Base-by-base conservation (phyloP, 2,797 vertebrate genomes). In the Trematomus bernacchii region DNA sequence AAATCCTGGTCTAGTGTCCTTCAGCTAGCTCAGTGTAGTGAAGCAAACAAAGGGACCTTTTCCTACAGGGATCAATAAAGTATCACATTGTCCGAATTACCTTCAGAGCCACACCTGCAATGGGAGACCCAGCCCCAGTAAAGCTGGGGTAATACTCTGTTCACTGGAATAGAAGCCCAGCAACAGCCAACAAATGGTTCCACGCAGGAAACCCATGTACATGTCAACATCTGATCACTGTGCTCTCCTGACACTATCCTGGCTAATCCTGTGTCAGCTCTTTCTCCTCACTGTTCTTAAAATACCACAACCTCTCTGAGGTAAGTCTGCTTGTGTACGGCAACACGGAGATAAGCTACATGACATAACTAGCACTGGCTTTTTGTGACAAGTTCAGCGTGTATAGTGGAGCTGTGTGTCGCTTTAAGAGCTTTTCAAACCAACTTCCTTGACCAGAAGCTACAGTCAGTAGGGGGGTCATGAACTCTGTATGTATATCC, bases 231-330 rank as follows among this genome's bases (percentile, higher is more conserved):
- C 48, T 63, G 73, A 80, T 86, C 63, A 10, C 64, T 11, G 50
- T 1, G 10, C 80, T 79, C 63, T 62, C 62, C 73, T 75, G 71
- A 78, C 64, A 65, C 80, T 88, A 72, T 85, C 47, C 13, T n/a
- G 84, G 75, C 84, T 93, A 91, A 93, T 92, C 91, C 87, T 3
- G 16, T 77, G 83, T 88, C 83, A 88, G 88, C 87, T 87, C 77
- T 83, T 87, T 88, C 83, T 88, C 85, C 84, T 85, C 67, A 0
- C 82, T 80, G 86, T 71, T 90, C 91, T 87, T 89, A 92, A 91
- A 92, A 92, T 92, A 93, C 87, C 84, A 61, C 83, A 69, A 79
- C 80, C 72, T 77, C 65, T 82, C 71, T 48, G 73, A 80, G 85
- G 73, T 82, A 76, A 82, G 83, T 74, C 85, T 82, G 76, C 77